Percentiles rank a stretch among this genome's conserved stretches.
Conservation (phyloP, 2,888 invertebrate species). For the Dasysyrphus albostriatus region DNA sequence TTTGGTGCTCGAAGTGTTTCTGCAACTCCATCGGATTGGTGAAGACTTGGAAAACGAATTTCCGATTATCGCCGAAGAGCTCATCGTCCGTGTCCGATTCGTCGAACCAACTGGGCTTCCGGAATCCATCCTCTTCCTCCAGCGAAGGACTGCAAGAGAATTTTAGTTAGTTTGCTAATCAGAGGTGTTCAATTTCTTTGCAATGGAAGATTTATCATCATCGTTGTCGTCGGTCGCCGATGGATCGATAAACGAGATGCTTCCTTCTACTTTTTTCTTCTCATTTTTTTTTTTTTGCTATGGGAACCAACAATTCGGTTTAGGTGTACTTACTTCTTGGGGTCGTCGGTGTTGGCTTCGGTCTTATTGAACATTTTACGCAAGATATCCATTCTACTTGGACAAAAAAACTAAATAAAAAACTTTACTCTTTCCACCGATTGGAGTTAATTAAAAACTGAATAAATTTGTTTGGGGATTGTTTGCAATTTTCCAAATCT, state of each 20-base stretch:
- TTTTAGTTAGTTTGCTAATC: not conserved
- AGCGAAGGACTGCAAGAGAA: constrained; percentile 70
- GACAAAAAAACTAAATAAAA: constrained; percentile 64
- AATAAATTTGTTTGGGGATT: constrained; percentile 31
- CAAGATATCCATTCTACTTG: constrained; percentile 79
- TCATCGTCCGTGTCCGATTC: constrained; percentile 84
- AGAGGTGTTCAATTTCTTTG: not conserved
- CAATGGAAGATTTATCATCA: constrained; percentile 35
- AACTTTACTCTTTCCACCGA: constrained; percentile 44
- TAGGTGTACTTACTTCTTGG: constrained; percentile 77
- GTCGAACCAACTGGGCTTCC: constrained; percentile 84
- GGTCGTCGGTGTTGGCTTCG: constrained; percentile 75
- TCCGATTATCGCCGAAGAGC: constrained; percentile 82
- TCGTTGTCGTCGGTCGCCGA: constrained; percentile 12
- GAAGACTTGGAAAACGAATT: constrained; percentile 85
- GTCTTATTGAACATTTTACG: constrained; percentile 80
- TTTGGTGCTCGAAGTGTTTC: constrained; percentile 86
- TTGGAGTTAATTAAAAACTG: constrained; percentile 49
- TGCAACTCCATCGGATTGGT: constrained; percentile 87
- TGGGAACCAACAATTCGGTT: constrained; percentile 17
- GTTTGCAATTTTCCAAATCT: constrained; percentile 9
- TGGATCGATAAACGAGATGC: constrained; percentile 66
- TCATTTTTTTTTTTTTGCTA: constrained; percentile 12
- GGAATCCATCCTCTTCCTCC: constrained; percentile 82
- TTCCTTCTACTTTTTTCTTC: constrained; percentile 49